phyloP scores from a whole-genome alignment of 2,888 invertebrate genomes.

The Lycaena phlaeas region DNA sequence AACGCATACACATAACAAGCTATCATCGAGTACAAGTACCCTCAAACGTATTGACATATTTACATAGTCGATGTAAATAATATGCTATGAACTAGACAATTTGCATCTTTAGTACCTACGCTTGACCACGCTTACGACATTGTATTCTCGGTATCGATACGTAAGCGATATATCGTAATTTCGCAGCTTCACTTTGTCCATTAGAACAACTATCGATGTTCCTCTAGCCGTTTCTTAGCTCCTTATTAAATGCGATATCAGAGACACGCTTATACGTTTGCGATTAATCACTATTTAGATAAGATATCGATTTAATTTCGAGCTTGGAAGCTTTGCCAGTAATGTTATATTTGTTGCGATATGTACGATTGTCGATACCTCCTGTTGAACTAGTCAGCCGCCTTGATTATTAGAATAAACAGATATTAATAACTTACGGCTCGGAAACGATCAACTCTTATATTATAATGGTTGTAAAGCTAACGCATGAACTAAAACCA shows the following conservation, averaged over 20 bases:
- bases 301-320: constrained; percentile 1
- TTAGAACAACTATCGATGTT: no score
- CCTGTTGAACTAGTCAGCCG: constrained; percentile 7
- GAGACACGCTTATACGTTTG: no score
- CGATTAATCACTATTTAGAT: no score
- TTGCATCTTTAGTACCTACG: neutral
- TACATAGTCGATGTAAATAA: constrained; percentile 1
- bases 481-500: no score
- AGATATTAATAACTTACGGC: neutral
- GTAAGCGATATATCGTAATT: neutral
- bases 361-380: constrained; percentile 3
- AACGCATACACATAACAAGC: no score
- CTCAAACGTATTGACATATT: constrained; percentile 4
- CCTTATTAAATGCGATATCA: neutral
- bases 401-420: constrained; percentile 5
- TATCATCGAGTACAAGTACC: no score
- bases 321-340: neutral
- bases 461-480: no score
- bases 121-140: constrained; percentile 3
- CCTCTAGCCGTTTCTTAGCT: neutral
- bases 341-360: neutral
- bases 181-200: neutral
- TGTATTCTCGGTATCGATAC: constrained; percentile 4
- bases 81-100: neutral
- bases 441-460: neutral